phyloP scores from a whole-genome alignment of 53 echinoderm and acorn worm species.

The Mesocentrotus franciscanus region DNA sequence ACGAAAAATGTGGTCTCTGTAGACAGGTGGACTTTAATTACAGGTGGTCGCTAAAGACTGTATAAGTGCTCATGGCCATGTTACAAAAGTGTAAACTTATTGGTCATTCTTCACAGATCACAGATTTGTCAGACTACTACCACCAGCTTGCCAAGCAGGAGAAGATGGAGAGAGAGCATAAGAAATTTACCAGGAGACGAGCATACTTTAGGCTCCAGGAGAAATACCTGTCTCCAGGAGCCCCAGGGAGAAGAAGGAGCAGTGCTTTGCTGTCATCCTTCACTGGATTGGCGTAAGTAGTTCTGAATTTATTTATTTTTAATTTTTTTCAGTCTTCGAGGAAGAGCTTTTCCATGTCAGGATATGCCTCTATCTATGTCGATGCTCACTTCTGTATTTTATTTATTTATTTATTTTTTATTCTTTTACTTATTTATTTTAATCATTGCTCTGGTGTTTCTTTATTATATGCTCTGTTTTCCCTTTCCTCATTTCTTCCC shows the following conservation, averaged over 20 bases:
- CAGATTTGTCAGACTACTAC: constrained; percentile 88
- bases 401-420: not conserved
- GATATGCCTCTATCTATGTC: not conserved
- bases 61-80: not conserved
- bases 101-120: constrained; percentile 62
- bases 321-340: not conserved
- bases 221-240: constrained; percentile 81
- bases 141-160: constrained; percentile 90
- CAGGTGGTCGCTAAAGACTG: too few relatives aligned
- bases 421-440: not conserved
- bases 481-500: too few relatives aligned
- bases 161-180: constrained; percentile 93
- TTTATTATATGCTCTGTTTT: too few relatives aligned
- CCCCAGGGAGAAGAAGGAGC: constrained; percentile 74
- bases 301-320: not conserved
- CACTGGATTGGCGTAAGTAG: constrained; percentile 83
- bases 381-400: not conserved
- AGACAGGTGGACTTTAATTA: too few relatives aligned
- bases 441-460: too few relatives aligned
- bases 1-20: too few relatives aligned
- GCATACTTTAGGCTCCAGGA: constrained; percentile 94
- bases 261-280: constrained; percentile 82
- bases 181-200: constrained; percentile 87
- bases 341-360: not conserved
- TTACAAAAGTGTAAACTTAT: not conserved